Percentiles rank a stretch among this genome's conserved stretches.
Evolutionary conservation across 2,113 vertebrate genomes (phyloP).

Genomic region (Acrocephalus kingi): DNA sequence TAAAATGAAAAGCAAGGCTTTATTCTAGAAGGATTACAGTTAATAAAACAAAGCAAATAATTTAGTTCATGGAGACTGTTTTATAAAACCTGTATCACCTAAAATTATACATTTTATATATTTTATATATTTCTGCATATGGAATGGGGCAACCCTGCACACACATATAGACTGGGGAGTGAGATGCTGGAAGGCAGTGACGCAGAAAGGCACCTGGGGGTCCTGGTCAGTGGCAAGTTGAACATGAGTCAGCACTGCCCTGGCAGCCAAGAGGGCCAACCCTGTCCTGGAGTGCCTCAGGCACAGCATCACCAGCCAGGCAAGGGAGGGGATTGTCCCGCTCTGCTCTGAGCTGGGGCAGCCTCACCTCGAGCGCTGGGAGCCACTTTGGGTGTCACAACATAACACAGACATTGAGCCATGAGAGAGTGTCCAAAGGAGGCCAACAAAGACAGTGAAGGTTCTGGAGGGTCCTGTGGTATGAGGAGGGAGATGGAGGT

Average conservation of each 20-base stretch:
- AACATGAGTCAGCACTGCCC: background rate
- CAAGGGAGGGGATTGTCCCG: background rate
- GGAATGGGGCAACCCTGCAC: background rate
- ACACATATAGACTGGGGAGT: background rate
- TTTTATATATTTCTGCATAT: background rate
- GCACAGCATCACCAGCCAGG: fast-evolving
- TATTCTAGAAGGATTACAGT: background rate
- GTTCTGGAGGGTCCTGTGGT: background rate
- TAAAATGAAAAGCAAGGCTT: background rate
- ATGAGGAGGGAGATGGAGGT: no score
- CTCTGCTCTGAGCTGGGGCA: fast-evolving
- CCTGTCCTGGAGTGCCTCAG: fast-evolving
- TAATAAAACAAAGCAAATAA: background rate
- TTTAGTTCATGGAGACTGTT: background rate
- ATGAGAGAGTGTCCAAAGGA: background rate
- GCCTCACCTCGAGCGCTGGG: fast-evolving
- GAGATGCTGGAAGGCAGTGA: background rate
- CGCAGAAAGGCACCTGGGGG: background rate
- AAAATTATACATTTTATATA: background rate
- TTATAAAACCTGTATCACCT: background rate
- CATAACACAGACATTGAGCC: fast-evolving
- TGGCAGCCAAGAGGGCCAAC: background rate
- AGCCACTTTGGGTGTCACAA: background rate
- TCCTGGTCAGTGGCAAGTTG: fast-evolving
- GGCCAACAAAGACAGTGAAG: background rate